Evolutionary conservation across 2,113 vertebrate species (phyloP), one percentile per base, ranked within the genome.

Genomic region (Colaptes auratus): DNA sequence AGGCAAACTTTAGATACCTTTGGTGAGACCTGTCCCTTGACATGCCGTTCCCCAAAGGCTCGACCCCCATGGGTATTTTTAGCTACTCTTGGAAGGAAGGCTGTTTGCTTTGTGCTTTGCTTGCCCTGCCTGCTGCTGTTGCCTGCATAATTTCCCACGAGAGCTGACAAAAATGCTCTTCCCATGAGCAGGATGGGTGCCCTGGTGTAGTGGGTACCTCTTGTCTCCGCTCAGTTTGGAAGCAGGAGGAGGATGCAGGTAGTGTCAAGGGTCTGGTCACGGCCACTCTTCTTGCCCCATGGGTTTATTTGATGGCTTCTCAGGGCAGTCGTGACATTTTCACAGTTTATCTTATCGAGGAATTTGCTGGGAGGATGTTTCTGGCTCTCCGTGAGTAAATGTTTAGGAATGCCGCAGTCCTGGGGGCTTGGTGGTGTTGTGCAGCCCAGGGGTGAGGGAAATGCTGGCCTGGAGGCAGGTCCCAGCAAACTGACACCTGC

Each of bases 341-440:
- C 77, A 64, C 0, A 2, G 88, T 97, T 96, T 95, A 89, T 95
- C 15, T 97, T 92, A 72, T 65, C 0, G 6, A 95, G 82, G 88
- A 86, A 91, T 97, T 93, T 55, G 30, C 50, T 10, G 21, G 90
- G 72, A 93, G 79, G 79, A 83, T 90, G 87, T 75, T 86, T 80
- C 87, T 87, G 79, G 28, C 82, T 91, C 58, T 71, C 35, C 10
- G 1, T 91, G 95, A 91, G 71, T 91, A 93, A 95, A 88, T 63
- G 61, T 89, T 95, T 63, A 92, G 94, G 95, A 94, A 89, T 3
- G 33, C 82, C 67, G n/a, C 0, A 0, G 42, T 82, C 59, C 12
- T 7, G 2, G 85, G 87, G 60, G 27, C 48, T 90, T 6, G 0
- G 3, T 4, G 3, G 59, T 25, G 55, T 9, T 60, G 50, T 5